Conservation (phyloP, 2,888 invertebrate species). For the Papilio demoleus region DNA sequence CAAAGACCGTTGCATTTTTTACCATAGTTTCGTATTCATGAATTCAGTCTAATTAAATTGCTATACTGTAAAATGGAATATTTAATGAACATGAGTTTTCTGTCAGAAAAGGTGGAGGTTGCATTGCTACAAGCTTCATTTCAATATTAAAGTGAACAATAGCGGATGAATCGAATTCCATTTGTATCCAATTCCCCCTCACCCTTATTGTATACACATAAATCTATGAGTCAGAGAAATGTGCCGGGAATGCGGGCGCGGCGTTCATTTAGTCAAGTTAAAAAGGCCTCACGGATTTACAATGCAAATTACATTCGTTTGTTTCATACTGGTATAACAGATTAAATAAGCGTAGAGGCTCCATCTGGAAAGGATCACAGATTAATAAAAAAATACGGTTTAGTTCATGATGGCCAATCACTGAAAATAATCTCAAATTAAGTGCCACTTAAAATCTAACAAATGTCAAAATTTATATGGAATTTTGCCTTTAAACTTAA, state of each 20-base stretch:
- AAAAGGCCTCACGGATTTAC: constrained; percentile 30
- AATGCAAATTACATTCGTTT: constrained; percentile 28
- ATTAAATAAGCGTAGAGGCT: background rate
- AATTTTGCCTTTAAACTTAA: no score
- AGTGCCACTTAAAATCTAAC: no score
- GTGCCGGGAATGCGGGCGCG: constrained; percentile 42
- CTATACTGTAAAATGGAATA: no score
- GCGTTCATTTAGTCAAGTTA: constrained; percentile 34
- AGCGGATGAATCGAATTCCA: constrained; percentile 13
- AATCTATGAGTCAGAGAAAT: constrained; percentile 42
- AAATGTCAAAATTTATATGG: no score
- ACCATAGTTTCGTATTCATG: no score
- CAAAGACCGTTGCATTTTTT: background rate
- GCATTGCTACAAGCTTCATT: background rate
- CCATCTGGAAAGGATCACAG: background rate
- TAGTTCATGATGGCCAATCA: no score
- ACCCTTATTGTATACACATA: constrained; percentile 31
- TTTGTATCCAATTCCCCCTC: constrained; percentile 19
- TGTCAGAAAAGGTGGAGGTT: background rate
- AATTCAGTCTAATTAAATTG: background rate
- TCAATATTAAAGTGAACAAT: constrained; percentile 33
- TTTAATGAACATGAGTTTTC: background rate
- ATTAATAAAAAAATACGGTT: background rate
- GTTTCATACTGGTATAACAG: constrained; percentile 2
- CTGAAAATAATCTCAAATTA: no score